Conservation (phyloP, 2,888 invertebrate species). For the Athalia rosae region DNA sequence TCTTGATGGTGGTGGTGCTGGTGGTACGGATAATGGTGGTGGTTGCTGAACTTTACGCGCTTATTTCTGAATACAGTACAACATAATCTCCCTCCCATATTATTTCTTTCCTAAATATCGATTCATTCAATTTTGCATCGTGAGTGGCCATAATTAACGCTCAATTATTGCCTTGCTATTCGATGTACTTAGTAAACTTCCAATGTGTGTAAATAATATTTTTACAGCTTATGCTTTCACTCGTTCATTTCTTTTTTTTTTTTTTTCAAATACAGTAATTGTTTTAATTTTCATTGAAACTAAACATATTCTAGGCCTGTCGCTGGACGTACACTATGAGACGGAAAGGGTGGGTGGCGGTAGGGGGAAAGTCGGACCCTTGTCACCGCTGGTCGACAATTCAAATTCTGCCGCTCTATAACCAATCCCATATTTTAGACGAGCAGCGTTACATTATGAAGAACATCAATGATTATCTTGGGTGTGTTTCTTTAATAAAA, state of each 20-base stretch:
- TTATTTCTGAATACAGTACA: not conserved
- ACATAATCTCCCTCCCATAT: not conserved
- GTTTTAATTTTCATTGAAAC: not conserved
- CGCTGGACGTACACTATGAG: conserved; percentile 88
- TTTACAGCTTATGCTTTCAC: not conserved
- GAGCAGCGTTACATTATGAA: conserved; percentile 10
- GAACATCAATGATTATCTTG: conserved; percentile 15
- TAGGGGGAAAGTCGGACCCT: conserved; percentile 84
- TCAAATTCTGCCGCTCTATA: conserved; percentile 85
- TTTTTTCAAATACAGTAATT: not conserved
- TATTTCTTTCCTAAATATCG: not conserved
- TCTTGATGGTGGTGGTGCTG: conserved; percentile 9
- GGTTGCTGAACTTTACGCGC: too few relatives aligned
- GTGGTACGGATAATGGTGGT: not conserved
- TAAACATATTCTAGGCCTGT: conserved; percentile 76
- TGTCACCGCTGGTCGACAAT: conserved; percentile 86
- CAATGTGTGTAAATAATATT: not conserved
- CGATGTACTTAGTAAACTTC: conserved; percentile 28
- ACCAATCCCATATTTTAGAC: conserved; percentile 60
- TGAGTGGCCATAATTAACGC: not conserved
- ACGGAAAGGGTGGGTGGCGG: conserved; percentile 80
- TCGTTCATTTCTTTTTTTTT: not conserved
- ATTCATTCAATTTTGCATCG: not conserved
- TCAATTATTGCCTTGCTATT: not conserved
- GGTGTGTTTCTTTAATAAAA: conserved; percentile 27